Evolutionary conservation across 2,113 vertebrate genomes (phyloP), one percentile per base, ranked within the genome.

Genomic region (Rhinogobius similis): DNA sequence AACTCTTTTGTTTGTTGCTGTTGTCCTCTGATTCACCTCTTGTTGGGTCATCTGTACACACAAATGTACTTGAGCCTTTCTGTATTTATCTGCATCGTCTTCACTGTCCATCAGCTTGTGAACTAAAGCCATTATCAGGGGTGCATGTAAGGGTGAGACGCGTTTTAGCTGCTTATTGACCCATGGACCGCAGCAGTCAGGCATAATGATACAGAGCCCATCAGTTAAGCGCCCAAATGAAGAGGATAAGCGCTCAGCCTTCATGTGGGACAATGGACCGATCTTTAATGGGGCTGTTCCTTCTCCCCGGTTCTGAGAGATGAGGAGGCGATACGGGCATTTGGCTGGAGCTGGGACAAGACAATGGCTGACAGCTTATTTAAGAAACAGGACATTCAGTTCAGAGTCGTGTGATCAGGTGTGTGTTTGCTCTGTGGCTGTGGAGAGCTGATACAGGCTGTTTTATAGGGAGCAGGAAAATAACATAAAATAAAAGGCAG

Each of bases 311-410:
- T 62, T 46, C 79, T 62, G 67, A 27, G 24, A 78, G 81, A 84
- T 61, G 78, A 62, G 73, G 39, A 66, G 52, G 76, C 64, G 82
- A 87, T 73, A 56, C 63, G 24, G 70, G 70, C 23, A 23, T 55
- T 14, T 13, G 52, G 84, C 87, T 84, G 87, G 67, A 82, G 70
- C 81, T 69, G 79, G 77, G 85, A 78, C 81, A 77, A 64, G 71
- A 88, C 88, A 89, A 86, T 76, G 58, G 86, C 81, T 68, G 73
- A 56, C 75, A 63, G 72, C 83, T 82, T 87, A 78, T 89, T 89
- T 84, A 73, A 81, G 68, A 67, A 75, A 65, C 65, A 39, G 67
- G 66, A 44, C 74, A 73, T 88, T 83, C 80, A 76, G 59, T n/a
- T n/a, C n/a, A 64, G 69, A 62, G 72, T 36, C 32, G 9, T 36